Evolutionary conservation across 2,113 vertebrate species (phyloP), one percentile per base, ranked within the genome.

Genomic region (Xiphophorus hellerii): DNA sequence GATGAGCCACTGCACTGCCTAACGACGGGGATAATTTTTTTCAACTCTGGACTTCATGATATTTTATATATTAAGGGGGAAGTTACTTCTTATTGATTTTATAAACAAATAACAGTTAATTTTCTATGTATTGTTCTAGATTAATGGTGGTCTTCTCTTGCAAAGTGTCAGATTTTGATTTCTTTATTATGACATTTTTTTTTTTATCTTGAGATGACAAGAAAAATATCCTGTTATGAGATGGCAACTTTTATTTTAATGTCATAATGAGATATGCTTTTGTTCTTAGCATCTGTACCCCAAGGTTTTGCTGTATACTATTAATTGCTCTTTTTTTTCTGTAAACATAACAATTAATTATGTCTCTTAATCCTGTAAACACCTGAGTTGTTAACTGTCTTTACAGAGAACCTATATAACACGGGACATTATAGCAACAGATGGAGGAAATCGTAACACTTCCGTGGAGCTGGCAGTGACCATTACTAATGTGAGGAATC

Each of bases 401-500:
- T 67, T 69, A 8, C 93, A 95, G 94, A 93, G 93, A 76, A 88
- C 91, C 29, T 93, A 95, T 73, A 95, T 96, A 87, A 94, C 94
- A 13, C 88, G 91, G 75, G 93, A 96, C 66, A 90, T 97, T 77
- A 87, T 93, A 48, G 95, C 96, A 31, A 95, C 92, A 28, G 95
- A 96, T 51, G 95, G 95, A 62, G 96, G 97, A 22, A 96, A 96
- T 66, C 93, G 88, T 17, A 97, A 94, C 89, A 95, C 93, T 68
- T 93, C 93, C 10, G 95, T 96, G 83, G 94, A 97, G 86, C 91
- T 97, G 85, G 82, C 77, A 0, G 95, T 97, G 74, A 95, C 94
- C 84, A 91, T 96, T 85, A 97, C 94, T 71, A 96, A 95, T 44
- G 95, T 95, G 70, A 95, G 95, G 87, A 97, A 96, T 81, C 96